Conservation (phyloP, 2,113 vertebrate species). For the Otolemur garnettii region DNA sequence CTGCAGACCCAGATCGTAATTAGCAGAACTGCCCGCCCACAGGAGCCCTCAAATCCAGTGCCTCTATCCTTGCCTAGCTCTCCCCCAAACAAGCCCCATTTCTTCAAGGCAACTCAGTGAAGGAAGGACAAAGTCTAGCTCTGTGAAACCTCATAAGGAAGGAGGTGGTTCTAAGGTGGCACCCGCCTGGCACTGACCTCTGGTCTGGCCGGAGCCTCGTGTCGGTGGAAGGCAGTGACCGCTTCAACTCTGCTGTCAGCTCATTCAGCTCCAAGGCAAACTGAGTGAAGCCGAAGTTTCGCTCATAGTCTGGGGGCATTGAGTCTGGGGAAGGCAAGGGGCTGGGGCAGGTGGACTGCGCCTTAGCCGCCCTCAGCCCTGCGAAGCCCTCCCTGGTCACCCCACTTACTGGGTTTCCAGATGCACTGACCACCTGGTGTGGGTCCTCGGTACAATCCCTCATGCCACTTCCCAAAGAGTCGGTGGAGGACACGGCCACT, state of each 20-base stretch:
- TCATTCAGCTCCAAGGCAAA: conserved; percentile 96
- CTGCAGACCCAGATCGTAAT: conserved; percentile 77
- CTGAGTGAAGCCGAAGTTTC: conserved; percentile 94
- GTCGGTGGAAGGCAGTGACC: conserved; percentile 92
- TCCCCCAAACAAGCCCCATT: neutral
- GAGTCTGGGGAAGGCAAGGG: conserved; percentile 86
- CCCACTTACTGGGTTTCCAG: conserved; percentile 94
- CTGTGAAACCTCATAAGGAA: rapidly evolving
- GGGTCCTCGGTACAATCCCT: conserved; percentile 94
- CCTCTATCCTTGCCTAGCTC: neutral
- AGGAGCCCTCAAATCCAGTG: neutral
- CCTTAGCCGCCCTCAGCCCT: neutral
- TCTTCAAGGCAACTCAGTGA: neutral
- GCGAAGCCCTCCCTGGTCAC: neutral
- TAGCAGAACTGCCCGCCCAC: neutral
- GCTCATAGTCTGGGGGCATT: conserved; percentile 91
- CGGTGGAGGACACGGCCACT: conserved; percentile 92
- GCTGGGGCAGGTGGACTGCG: neutral
- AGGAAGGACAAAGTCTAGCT: neutral
- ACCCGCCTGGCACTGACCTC: conserved; percentile 86
- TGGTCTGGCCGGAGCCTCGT: conserved; percentile 94
- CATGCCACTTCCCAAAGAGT: conserved; percentile 95
- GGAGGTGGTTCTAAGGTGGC: rapidly evolving
- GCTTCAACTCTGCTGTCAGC: conserved; percentile 89
- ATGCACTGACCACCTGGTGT: conserved; percentile 90